Evolutionary conservation across 2,797 vertebrate species (phyloP).

Genomic region (Brachyalestes nurse): DNA sequence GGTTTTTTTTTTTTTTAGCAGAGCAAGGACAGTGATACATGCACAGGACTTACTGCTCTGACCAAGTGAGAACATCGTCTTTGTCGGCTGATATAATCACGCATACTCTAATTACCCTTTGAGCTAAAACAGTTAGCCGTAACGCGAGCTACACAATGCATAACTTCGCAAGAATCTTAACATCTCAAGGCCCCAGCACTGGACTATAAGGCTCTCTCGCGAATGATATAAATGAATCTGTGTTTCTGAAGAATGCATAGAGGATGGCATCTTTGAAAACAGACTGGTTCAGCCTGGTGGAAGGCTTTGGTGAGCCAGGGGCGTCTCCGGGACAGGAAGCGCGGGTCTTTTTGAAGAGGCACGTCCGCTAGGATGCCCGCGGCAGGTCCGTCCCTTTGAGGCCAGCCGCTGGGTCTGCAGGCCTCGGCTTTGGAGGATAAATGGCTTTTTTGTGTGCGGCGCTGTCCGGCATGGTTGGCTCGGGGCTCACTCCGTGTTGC

Average conservation of each 20-base stretch:
- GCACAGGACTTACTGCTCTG: conserved; percentile 8
- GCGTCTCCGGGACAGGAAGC: conserved; percentile 49
- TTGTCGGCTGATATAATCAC: not conserved
- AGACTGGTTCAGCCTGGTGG: conserved; percentile 14
- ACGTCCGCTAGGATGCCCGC: conserved; percentile 35
- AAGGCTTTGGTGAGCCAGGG: conserved; percentile 38
- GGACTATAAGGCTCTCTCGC: conserved; percentile 3
- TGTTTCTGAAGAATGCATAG: conserved; percentile 33
- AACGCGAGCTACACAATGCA: not conserved
- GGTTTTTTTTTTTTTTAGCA: not conserved
- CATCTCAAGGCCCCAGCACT: conserved; percentile 18
- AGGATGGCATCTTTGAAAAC: conserved; percentile 39
- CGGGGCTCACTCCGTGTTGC: conserved; percentile 21
- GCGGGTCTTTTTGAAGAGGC: conserved; percentile 49
- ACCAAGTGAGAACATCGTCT: not conserved
- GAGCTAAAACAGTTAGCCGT: conserved; percentile 1
- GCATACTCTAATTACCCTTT: not conserved
- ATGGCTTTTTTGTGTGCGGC: conserved; percentile 55
- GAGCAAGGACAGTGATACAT: not conserved
- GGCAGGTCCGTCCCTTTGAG: conserved; percentile 52
- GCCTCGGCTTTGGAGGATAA: conserved; percentile 42
- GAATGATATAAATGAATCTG: conserved; percentile 26
- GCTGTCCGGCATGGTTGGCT: conserved; percentile 32
- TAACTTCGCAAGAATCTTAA: conserved; percentile 30
- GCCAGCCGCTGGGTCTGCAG: conserved; percentile 36